phyloP scores from a whole-genome alignment of 2,888 invertebrate species.

The Aethes cnicana region DNA sequence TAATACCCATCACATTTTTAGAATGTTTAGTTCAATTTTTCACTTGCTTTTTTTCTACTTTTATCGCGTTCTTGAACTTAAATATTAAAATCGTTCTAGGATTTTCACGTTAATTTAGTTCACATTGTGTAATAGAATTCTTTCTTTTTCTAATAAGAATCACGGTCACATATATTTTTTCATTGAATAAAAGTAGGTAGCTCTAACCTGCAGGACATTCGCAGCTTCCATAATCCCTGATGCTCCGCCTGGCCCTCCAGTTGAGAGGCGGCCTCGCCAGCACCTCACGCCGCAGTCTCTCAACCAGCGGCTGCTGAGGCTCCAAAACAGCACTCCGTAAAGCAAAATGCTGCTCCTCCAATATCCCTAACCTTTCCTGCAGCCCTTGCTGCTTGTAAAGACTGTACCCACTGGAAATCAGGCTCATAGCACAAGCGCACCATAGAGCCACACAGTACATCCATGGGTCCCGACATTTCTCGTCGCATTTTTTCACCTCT shows the following conservation, averaged over 20 bases:
- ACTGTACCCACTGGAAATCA: conserved; percentile 83
- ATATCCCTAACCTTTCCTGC: conserved; percentile 72
- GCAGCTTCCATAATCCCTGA: conserved; percentile 85
- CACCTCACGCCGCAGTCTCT: conserved; percentile 80
- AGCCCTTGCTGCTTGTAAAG: conserved; percentile 82
- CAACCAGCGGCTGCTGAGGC: conserved; percentile 78
- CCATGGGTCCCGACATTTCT: conserved; percentile 68
- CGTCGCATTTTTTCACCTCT: conserved; percentile 62
- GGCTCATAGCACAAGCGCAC: conserved; percentile 86
- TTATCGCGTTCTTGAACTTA: too few species aligned
- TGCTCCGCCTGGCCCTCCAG: conserved; percentile 70
- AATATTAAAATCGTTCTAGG: too few species aligned
- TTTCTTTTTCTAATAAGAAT: too few species aligned
- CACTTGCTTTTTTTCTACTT: too few species aligned
- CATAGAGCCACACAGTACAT: conserved; percentile 80
- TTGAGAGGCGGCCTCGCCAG: conserved; percentile 59
- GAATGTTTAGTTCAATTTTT: too few species aligned
- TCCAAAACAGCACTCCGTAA: conserved; percentile 78
- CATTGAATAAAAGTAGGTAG: background rate
- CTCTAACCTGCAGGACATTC: conserved; percentile 86
- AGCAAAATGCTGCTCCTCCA: conserved; percentile 82
- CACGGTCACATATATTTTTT: too few species aligned
- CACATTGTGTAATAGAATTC: too few species aligned
- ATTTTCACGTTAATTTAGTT: too few species aligned
- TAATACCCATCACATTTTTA: too few species aligned